Conservation (phyloP, 2,797 vertebrate genomes). For the Gephyroberyx darwinii region DNA sequence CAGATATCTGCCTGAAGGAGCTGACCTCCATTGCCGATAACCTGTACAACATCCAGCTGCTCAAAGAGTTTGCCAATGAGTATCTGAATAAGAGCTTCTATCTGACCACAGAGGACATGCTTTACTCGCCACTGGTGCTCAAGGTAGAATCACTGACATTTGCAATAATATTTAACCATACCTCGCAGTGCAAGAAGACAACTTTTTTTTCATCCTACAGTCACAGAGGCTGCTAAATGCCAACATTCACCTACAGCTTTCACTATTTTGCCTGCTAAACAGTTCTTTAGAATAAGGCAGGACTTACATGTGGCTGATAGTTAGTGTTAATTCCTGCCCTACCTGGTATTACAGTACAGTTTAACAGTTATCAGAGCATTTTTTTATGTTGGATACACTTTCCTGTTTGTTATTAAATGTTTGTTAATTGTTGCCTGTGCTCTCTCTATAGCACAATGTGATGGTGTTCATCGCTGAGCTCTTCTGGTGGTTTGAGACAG, state of each 20-base stretch:
- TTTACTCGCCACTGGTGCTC: conserved; percentile 92
- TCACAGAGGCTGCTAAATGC: not conserved
- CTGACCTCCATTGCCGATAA: conserved; percentile 94
- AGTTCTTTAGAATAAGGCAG: not conserved
- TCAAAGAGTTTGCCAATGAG: conserved; percentile 92
- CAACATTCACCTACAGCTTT: not conserved
- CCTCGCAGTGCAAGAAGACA: not conserved
- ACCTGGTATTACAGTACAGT: no score
- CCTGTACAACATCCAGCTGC: conserved; percentile 94
- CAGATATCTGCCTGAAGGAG: conserved; percentile 98
- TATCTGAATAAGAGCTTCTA: conserved; percentile 96
- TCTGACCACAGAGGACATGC: conserved; percentile 93
- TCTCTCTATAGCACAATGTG: conserved; percentile 87
- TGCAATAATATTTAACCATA: not conserved
- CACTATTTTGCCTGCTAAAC: not conserved
- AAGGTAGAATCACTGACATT: conserved; percentile 83
- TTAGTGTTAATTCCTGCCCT: not conserved
- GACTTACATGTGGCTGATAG: not conserved
- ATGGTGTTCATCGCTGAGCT: conserved; percentile 99
- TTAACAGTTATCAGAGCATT: no score
- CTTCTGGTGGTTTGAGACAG: conserved; percentile 99
- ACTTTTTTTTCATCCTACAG: not conserved
- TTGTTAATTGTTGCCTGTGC: not conserved
- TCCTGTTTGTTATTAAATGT: no score
- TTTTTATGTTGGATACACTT: not conserved